Evolutionary conservation across 2,888 invertebrate species (phyloP).

Genomic region (Pyralis farinalis): DNA sequence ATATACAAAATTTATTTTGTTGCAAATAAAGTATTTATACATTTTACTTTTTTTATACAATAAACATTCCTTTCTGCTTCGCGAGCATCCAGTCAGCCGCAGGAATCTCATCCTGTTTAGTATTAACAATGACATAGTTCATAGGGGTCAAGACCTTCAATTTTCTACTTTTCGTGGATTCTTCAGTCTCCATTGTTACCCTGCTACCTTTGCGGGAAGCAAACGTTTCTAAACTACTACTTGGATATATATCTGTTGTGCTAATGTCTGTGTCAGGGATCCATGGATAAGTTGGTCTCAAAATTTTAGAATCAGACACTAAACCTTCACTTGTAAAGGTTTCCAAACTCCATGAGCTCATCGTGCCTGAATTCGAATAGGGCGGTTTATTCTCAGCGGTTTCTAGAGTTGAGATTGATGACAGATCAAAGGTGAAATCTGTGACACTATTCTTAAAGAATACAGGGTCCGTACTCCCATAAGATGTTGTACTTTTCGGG

Average conservation of each 20-base stretch:
- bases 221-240: constrained; percentile 26
- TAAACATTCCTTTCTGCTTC: constrained; percentile 16
- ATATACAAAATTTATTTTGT: constrained; percentile 26
- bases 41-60: constrained; percentile 27
- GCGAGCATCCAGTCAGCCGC: constrained; percentile 23
- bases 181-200: constrained; percentile 5
- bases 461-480: background rate
- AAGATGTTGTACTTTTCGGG: background rate
- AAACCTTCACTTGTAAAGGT: constrained; percentile 31
- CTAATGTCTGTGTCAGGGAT: constrained; percentile 30
- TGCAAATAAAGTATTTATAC: constrained; percentile 40
- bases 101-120: constrained; percentile 10
- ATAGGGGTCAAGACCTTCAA: constrained; percentile 17
- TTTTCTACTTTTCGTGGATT: constrained; percentile 1
- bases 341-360: constrained; percentile 44
- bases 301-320: constrained; percentile 3
- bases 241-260: constrained; percentile 40
- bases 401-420: too few relatives aligned
- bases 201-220: constrained; percentile 27
- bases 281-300: constrained; percentile 38
- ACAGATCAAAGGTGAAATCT: too few relatives aligned
- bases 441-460: too few relatives aligned
- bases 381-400: too few relatives aligned
- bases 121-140: constrained; percentile 15
- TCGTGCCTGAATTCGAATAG: constrained; percentile 13